Evolutionary conservation across 2,113 vertebrate genomes (phyloP).

Genomic region (cattle (Bos taurus)): ARS-UCD2.0 NC_037344.1:17792501-17793000

Average conservation of each 20-base stretch:
- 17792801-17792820: background rate
- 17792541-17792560: background rate
- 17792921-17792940: background rate
- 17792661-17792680: background rate
- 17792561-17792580: background rate
- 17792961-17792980: background rate
- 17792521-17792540: rapidly evolving
- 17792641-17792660: background rate
- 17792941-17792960: background rate
- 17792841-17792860: background rate
- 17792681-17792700: background rate
- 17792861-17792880: background rate
- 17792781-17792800: background rate
- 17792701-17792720: background rate
- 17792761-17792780: background rate
- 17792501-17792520: background rate
- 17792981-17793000: background rate
- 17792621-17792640: background rate
- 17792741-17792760: rapidly evolving
- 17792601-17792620: background rate
- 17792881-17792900: background rate
- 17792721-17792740: background rate
- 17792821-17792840: background rate
- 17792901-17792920: background rate
- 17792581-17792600: background rate